phyloP scores from a whole-genome alignment of 2,888 invertebrate genomes.

The Cosmorhoe ocellata region DNA sequence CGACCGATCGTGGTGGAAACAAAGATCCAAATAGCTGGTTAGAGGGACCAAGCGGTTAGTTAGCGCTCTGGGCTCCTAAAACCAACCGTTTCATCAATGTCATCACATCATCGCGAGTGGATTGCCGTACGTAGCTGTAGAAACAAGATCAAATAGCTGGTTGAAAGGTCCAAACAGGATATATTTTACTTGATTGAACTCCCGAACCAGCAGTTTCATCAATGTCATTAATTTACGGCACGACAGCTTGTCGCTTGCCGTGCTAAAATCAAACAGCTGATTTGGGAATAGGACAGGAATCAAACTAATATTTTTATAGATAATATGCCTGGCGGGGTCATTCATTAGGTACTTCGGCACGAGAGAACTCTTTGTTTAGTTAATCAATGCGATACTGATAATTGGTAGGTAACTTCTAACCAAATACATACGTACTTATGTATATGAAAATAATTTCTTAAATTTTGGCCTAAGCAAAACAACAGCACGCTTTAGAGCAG shows the following conservation, averaged over 20 bases:
- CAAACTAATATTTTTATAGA: too few relatives aligned
- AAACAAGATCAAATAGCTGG: not conserved
- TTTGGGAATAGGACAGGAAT: too few relatives aligned
- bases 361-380: too few relatives aligned
- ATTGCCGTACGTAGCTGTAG: not conserved
- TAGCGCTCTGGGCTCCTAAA: not conserved
- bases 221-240: not conserved
- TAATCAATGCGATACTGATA: too few relatives aligned
- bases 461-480: too few relatives aligned
- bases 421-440: too few relatives aligned
- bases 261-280: too few relatives aligned
- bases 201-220: not conserved
- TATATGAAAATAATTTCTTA: too few relatives aligned
- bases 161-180: not conserved
- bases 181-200: not conserved
- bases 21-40: not conserved
- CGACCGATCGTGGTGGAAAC: not conserved
- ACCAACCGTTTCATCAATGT: constrained; percentile 4
- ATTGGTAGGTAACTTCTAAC: too few relatives aligned
- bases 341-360: too few relatives aligned
- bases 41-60: not conserved
- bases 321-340: too few relatives aligned
- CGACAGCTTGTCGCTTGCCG: not conserved
- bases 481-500: too few relatives aligned
- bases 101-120: not conserved